Evolutionary conservation across 1,140 invertebrate genomes (phyloP), one percentile per base, ranked within the genome.

Genomic region (Drosophila subobscura): DNA sequence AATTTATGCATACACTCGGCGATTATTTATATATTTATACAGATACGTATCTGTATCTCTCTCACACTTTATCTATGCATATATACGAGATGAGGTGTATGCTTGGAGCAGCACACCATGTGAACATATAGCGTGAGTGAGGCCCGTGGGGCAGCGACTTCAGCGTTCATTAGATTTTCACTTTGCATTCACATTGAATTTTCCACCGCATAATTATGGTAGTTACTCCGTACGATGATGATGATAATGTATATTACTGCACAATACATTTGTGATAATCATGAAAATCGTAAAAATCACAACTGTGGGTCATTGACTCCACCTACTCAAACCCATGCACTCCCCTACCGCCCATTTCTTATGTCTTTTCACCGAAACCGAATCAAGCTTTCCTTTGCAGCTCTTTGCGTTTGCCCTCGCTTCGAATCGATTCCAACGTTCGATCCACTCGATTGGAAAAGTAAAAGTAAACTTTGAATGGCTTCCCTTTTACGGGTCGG

Each of bases 131-230:
- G 66, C 72, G 58, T 81, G 72, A 59, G 64, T 44, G 49, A 37
- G 29, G 52, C 33, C 33, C 33, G 33, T 4, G 33, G 33, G 33
- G 33, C 33, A 37, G 33, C 33, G 33, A 37, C 33, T 56, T 23
- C 42, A 55, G 41, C 59, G 73, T 67, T 79, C 56, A 72, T 60
- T 57, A 60, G 60, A 77, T 83, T 83, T 83, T 83, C 79, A 83
- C 74, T 83, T 74, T 78, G 79, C 79, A 83, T 84, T 84, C 79
- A 79, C 79, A 84, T 68, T 72, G 74, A 78, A 83, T 83, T 84
- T 74, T 57, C 53, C 75, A 71, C 60, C 45, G 79, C 60, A 74
- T 81, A 83, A 71, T 83, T 61, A 81, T 59, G 59, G 77, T 67
- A 51, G 33, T 44, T 46, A 37, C 33, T 4, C 33, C 10, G 29